phyloP scores from a whole-genome alignment of 2,888 invertebrate genomes.

The Tridacna gigas region DNA sequence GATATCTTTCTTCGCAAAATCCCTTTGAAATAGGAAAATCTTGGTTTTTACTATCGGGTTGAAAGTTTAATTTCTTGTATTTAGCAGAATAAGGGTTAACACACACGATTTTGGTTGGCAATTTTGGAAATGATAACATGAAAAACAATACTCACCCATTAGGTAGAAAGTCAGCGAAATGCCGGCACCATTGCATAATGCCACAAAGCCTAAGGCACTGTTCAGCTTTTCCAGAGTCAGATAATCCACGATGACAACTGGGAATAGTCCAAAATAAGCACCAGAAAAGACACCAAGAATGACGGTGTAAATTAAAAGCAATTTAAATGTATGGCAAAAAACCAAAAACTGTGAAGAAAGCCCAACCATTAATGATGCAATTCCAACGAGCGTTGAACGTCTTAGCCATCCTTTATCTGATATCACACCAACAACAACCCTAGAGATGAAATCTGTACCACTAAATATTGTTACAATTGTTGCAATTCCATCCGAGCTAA shows the following conservation, averaged over 20 bases:
- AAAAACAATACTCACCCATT: constrained; percentile 60
- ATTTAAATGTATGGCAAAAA: constrained; percentile 55
- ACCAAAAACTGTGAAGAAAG: constrained; percentile 28
- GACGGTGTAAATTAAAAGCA: constrained; percentile 57
- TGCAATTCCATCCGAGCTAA: constrained; percentile 44
- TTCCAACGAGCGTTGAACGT: constrained; percentile 42
- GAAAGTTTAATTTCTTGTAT: too few species aligned
- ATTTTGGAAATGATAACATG: neutral
- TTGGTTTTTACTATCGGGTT: too few species aligned
- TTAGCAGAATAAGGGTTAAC: too few species aligned
- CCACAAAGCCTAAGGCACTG: constrained; percentile 58
- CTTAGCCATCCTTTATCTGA: constrained; percentile 45
- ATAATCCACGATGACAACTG: constrained; percentile 68
- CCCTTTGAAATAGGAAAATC: too few species aligned
- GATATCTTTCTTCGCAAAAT: too few species aligned
- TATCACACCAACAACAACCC: constrained; percentile 50
- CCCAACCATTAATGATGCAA: constrained; percentile 35
- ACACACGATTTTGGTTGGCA: neutral
- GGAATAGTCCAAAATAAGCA: constrained; percentile 64
- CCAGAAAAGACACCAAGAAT: constrained; percentile 66
- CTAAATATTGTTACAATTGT: constrained; percentile 49
- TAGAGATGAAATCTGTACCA: constrained; percentile 48
- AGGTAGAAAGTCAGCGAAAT: constrained; percentile 55
- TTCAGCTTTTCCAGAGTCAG: constrained; percentile 65
- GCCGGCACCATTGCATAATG: constrained; percentile 61